A percentile compares a stretch with the other conserved stretches of the same genome.
Evolutionary conservation across 2,113 vertebrate species (phyloP).

Genomic region (Spheniscus mendiculus): DNA sequence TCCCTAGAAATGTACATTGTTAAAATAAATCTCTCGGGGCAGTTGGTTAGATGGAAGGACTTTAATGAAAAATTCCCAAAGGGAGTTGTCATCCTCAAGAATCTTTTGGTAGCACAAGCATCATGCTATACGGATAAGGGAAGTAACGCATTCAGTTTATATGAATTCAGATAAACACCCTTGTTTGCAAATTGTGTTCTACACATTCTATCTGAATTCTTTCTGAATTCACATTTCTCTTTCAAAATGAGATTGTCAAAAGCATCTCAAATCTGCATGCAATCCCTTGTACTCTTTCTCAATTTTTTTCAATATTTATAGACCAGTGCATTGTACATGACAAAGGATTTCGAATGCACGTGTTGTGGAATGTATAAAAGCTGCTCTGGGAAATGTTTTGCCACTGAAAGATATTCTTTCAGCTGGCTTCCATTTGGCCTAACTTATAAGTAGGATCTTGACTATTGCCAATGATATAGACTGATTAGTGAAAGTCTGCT

Average conservation of each 20-base stretch:
- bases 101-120: background rate
- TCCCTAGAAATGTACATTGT: background rate
- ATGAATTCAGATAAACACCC: background rate
- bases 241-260: background rate
- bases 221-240: background rate
- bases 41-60: background rate
- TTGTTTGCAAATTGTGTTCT: background rate
- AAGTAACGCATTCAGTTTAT: background rate
- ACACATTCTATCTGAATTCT: background rate
- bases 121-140: accelerated
- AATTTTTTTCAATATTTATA: background rate
- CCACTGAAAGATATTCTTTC: background rate
- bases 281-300: background rate
- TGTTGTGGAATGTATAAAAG: background rate
- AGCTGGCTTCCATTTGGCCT: background rate
- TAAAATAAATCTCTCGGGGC: background rate
- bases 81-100: background rate
- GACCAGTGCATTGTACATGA: background rate
- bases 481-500: background rate
- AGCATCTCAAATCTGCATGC: background rate
- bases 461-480: background rate
- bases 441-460: background rate
- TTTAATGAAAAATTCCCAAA: background rate
- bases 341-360: background rate
- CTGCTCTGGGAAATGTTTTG: background rate